These are phyloP conservation scores for Catocala nupta DNA, from an alignment of 2,888 invertebrate genomes.

Conservation along the genomic window DNA sequence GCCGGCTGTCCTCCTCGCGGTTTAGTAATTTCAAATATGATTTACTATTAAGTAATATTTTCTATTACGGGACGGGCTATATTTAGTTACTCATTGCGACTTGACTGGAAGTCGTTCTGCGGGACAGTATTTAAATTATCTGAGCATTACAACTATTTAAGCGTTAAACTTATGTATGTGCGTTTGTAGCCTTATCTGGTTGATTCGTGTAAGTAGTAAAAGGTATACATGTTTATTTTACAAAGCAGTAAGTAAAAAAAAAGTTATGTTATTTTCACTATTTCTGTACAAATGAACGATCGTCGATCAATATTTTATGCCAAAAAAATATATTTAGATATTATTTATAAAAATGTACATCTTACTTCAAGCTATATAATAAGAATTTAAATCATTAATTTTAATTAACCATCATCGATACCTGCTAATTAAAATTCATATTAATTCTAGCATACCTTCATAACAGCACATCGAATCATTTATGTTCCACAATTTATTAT, in stretches of 20 bases:
- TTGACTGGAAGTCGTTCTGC: background rate
- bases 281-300: no score
- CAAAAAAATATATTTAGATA: background rate
- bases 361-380: slow-evolving; percentile 1
- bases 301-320: no score
- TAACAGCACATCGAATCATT: slow-evolving; percentile 1
- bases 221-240: no score
- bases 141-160: background rate
- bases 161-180: no score
- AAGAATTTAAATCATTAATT: slow-evolving; percentile 5
- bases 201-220: no score
- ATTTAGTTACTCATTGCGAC: background rate
- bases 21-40: slow-evolving; percentile 37
- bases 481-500: slow-evolving; percentile 4
- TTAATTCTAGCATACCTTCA: background rate
- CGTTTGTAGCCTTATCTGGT: no score
- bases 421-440: slow-evolving; percentile 4
- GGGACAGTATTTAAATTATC: background rate
- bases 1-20: slow-evolving; percentile 18
- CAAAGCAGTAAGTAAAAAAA: no score
- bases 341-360: background rate
- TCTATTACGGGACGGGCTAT: slow-evolving; percentile 27
- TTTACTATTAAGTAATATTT: slow-evolving; percentile 35
- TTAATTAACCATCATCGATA: slow-evolving; percentile 6
- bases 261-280: no score